phyloP scores from a whole-genome alignment of 2,888 invertebrate genomes.

The Panzeria rudis region DNA sequence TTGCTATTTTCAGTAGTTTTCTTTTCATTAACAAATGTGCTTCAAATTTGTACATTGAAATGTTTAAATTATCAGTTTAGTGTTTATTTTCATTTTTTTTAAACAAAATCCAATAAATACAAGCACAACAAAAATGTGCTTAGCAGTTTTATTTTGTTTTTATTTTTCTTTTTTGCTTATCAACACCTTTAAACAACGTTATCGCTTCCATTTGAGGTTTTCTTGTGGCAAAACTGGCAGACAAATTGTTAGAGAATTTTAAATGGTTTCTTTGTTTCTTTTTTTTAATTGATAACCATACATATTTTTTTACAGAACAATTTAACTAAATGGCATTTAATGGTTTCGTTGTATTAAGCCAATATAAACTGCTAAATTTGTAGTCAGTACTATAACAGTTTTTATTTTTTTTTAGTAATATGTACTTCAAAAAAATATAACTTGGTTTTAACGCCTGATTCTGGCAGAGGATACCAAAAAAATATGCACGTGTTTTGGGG shows the following conservation, averaged over 20 bases:
- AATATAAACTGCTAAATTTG: background rate
- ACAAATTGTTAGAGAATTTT: slow-evolving; percentile 53
- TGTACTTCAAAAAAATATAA: too few relatives aligned
- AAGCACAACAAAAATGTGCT: slow-evolving; percentile 4
- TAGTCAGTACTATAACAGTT: background rate
- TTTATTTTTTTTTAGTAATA: too few relatives aligned
- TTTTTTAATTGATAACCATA: slow-evolving; percentile 31
- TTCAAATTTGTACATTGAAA: slow-evolving; percentile 55
- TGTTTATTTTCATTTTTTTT: slow-evolving; percentile 13
- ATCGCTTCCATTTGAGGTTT: slow-evolving; percentile 54
- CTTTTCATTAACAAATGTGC: slow-evolving; percentile 30
- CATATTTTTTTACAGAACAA: background rate
- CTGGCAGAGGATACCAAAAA: too few relatives aligned
- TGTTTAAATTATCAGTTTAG: slow-evolving; percentile 67
- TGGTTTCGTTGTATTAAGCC: background rate
- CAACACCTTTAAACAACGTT: slow-evolving; percentile 53
- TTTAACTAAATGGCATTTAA: slow-evolving; percentile 1
- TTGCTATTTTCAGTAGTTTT: slow-evolving; percentile 28
- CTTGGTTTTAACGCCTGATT: too few relatives aligned
- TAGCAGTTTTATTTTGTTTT: background rate
- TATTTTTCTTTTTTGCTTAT: slow-evolving; percentile 37
- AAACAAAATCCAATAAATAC: background rate
- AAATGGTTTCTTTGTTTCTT: slow-evolving; percentile 25
- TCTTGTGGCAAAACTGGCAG: slow-evolving; percentile 32
- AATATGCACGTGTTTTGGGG: too few relatives aligned